These are phyloP conservation scores for Agapetus fuscipes DNA, from an alignment of 2,888 invertebrate species.

Conservation along the genomic window DNA sequence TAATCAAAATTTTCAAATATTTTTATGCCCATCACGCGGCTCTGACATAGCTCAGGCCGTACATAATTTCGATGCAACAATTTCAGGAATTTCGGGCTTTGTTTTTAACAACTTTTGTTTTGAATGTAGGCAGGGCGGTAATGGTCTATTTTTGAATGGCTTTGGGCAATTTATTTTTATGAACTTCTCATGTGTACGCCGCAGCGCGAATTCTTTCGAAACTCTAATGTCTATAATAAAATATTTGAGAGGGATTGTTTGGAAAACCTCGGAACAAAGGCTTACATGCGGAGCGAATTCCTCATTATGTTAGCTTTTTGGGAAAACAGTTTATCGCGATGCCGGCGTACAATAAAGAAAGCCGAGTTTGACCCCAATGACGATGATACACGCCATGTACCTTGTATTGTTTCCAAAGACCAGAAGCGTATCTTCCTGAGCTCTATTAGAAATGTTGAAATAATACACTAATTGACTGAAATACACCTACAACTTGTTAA, in stretches of 20 bases:
- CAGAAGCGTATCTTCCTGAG: no score
- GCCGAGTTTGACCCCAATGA: slow-evolving; percentile 7
- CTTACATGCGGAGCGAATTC: slow-evolving; percentile 12
- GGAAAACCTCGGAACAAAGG: slow-evolving; percentile 10
- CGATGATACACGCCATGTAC: slow-evolving; percentile 9
- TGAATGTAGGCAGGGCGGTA: not conserved
- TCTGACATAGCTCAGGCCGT: slow-evolving; percentile 2
- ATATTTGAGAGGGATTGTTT: slow-evolving; percentile 10
- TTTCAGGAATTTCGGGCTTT: slow-evolving; percentile 10
- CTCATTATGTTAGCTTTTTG: slow-evolving; percentile 12
- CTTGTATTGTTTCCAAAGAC: no score
- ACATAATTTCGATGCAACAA: slow-evolving; percentile 15
- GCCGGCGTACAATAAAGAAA: not conserved
- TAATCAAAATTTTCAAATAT: slow-evolving; percentile 9
- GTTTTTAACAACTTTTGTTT: slow-evolving; percentile 7
- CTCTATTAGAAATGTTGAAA: no score
- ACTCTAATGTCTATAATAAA: slow-evolving; percentile 7
- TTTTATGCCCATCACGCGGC: slow-evolving; percentile 7
- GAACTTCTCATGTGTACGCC: slow-evolving; percentile 8
- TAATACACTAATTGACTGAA: no score
- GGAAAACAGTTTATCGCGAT: slow-evolving; percentile 7
- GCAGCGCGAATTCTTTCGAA: slow-evolving; percentile 10
- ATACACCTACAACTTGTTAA: no score
- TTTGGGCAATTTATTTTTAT: slow-evolving; percentile 13
- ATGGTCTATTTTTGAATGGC: slow-evolving; percentile 15